A percentile compares a stretch with the other conserved stretches of the same genome.
These are phyloP conservation scores for Pyrochroa serraticornis DNA, from an alignment of 2,888 invertebrate genomes.

Conservation along the genomic window DNA sequence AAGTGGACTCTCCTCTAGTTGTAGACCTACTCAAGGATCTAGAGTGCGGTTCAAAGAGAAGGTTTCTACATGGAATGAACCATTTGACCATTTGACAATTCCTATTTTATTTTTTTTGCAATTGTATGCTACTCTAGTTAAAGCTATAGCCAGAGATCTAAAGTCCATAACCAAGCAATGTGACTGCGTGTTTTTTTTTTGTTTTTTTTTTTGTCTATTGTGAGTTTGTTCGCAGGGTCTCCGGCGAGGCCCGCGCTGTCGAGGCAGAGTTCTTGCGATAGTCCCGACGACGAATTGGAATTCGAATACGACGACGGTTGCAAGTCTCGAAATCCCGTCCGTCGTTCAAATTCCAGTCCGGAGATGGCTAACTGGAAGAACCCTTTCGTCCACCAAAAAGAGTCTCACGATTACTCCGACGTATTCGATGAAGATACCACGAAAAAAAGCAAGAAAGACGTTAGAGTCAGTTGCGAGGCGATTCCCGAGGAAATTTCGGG, in stretches of 20 bases:
- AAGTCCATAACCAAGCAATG: too few relatives aligned
- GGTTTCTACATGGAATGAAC: too few relatives aligned
- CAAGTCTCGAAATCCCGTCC: slow-evolving; percentile 79
- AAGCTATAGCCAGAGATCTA: too few relatives aligned
- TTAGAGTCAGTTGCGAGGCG: slow-evolving; percentile 86
- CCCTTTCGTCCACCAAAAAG: slow-evolving; percentile 65
- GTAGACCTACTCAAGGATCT: too few relatives aligned
- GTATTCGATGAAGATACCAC: slow-evolving; percentile 50
- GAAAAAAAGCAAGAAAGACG: slow-evolving; percentile 76
- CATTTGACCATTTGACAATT: too few relatives aligned
- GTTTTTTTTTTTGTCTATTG: slow-evolving; percentile 9
- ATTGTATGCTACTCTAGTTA: too few relatives aligned
- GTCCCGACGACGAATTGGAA: slow-evolving; percentile 61
- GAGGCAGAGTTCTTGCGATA: slow-evolving; percentile 62
- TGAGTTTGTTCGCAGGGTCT: slow-evolving; percentile 37
- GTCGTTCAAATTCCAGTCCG: slow-evolving; percentile 88
- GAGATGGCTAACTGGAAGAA: slow-evolving; percentile 91
- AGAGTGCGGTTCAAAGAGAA: too few relatives aligned
- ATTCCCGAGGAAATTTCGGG: slow-evolving; percentile 87
- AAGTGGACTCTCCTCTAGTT: too few relatives aligned
- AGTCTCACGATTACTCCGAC: slow-evolving; percentile 36
- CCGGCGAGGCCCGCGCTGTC: slow-evolving; percentile 57
- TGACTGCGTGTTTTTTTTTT: too few relatives aligned
- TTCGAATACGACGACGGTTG: slow-evolving; percentile 48
- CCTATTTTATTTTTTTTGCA: too few relatives aligned